Evolutionary conservation across 2,113 vertebrate species (phyloP).

Genomic region (Castor canadensis): DNA sequence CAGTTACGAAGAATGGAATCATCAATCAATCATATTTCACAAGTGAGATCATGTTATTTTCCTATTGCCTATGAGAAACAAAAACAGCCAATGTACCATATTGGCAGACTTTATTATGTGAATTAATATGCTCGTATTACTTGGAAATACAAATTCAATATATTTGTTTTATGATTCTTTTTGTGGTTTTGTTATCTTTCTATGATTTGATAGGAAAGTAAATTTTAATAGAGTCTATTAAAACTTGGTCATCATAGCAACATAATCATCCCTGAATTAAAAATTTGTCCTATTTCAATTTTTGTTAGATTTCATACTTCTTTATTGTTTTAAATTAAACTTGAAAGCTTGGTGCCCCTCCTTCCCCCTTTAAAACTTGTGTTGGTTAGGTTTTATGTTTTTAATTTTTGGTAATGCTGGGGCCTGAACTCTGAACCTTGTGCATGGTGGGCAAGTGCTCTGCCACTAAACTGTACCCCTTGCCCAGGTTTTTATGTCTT

Average conservation of each 20-base stretch:
- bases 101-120: neutral
- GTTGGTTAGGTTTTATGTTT: neutral
- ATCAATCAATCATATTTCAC: slow-evolving; percentile 99
- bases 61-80: neutral
- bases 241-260: slow-evolving; percentile 23
- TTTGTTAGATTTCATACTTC: neutral
- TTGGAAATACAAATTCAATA: slow-evolving; percentile 23
- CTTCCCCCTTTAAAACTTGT: too few relatives aligned
- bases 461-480: neutral
- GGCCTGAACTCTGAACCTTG: neutral
- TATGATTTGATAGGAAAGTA: slow-evolving; percentile 44
- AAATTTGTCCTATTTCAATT: neutral
- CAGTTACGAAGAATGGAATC: slow-evolving; percentile 99
- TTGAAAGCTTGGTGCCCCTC: neutral
- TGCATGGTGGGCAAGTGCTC: neutral
- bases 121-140: neutral
- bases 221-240: slow-evolving; percentile 33
- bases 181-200: neutral
- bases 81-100: neutral
- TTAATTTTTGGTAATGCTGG: neutral
- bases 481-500: slow-evolving; percentile 28
- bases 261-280: slow-evolving; percentile 33
- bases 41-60: slow-evolving; percentile 85
- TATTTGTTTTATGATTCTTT: slow-evolving; percentile 33
- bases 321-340: slow-evolving; percentile 9